Evolutionary conservation across 2,113 vertebrate species (phyloP), one percentile per base, ranked within the genome.

Genomic region (Capra hircus): DNA sequence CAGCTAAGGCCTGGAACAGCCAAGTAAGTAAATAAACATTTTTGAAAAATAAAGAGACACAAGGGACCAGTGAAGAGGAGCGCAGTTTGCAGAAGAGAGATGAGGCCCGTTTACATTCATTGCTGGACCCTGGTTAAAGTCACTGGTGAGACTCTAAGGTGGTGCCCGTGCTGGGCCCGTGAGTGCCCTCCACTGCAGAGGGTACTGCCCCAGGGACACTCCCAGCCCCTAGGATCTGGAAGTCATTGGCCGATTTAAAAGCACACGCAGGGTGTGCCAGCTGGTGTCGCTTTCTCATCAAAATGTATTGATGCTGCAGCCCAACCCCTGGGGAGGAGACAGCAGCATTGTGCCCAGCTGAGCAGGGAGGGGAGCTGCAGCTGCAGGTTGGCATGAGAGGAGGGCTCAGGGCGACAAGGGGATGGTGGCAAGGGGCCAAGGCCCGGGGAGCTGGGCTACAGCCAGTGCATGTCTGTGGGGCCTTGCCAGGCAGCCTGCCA

Each of bases 401-500:
- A 97, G 59, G 88, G 88, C 96, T 82, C 3, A 4, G 64, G 89
- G 91, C 60, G 52, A 48, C 0, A 0, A 71, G 95, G 98, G 96
- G 97, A 64, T 85, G 62, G 90, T 94, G 96, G 98, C 86, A n/a
- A 48, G 78, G 67, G 13, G 55, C 97, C 98, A 91, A 53, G 48
- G 77, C 84, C 92, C 3, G 0, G 53, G 90, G 95, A 88, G 97
- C 85, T 97, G 98, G 91, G 92, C 74, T 8, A 1, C 19, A n/a
- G 98, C 98, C 97, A 94, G 90, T 55, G 62, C 27, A 23, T 52
- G 90, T 86, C 89, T 90, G 40, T 1, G 17, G 89, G 95, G 95
- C 97, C 91, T 95, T 36, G 83, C 71, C 15, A 28, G 97, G 97
- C 96, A 78, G 40, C 83, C 71, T 83, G 98, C 98, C 98, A 96